Percentiles rank a stretch among this genome's conserved stretches.
Evolutionary conservation across 2,888 invertebrate species (phyloP).

Genomic region (Spatulosminthurus flaviceps): DNA sequence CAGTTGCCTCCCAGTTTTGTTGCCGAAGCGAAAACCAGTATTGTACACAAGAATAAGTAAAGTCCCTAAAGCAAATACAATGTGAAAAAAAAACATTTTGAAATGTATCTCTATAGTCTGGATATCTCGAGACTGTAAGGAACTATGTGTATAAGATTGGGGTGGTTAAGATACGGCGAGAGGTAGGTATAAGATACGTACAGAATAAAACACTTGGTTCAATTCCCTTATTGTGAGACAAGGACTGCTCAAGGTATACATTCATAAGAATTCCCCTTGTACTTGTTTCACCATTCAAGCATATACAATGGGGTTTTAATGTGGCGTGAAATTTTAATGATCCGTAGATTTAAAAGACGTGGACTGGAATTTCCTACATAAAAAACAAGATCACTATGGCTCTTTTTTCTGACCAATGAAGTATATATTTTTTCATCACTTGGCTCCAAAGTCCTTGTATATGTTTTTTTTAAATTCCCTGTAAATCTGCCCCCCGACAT

Average conservation of each 20-base stretch:
- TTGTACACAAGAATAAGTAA: constrained; percentile 4
- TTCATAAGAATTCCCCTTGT: background rate
- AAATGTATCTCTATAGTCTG: too few species aligned
- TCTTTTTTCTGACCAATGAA: too few species aligned
- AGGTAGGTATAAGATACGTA: too few species aligned
- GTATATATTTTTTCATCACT: too few species aligned
- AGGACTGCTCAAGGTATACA: background rate
- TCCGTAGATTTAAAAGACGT: background rate
- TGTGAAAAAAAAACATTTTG: too few species aligned
- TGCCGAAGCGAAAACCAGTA: constrained; percentile 21
- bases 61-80: too few species aligned
- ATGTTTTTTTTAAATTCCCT: too few species aligned
- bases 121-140: background rate
- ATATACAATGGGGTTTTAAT: constrained; percentile 19
- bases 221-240: too few species aligned
- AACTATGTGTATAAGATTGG: background rate
- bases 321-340: constrained; percentile 27
- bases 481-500: too few species aligned
- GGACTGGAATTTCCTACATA: background rate
- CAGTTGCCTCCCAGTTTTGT: constrained; percentile 9
- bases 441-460: too few species aligned
- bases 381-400: too few species aligned
- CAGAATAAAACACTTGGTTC: too few species aligned
- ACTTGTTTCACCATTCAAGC: constrained; percentile 1
- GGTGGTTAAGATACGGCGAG: constrained; percentile 8